Percentiles rank a stretch among this genome's conserved stretches.
phyloP scores from a whole-genome alignment of 2,888 invertebrate species.

The Lasioglossum figueresi region DNA sequence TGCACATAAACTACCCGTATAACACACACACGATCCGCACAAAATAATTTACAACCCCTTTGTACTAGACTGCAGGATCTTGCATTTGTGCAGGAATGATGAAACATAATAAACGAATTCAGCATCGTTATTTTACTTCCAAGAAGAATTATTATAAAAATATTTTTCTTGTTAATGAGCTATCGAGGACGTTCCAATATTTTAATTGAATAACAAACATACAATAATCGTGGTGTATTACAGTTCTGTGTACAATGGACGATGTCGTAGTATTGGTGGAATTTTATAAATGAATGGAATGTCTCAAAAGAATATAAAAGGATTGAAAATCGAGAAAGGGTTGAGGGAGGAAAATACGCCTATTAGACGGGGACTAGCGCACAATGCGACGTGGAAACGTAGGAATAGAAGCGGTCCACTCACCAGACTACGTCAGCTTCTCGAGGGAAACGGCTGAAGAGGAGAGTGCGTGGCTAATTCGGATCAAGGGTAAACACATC shows the following conservation, averaged over 20 bases:
- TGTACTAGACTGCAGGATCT: no score
- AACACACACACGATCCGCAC: no score
- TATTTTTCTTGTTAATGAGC: no score
- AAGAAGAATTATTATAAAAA: no score
- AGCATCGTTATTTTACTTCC: no score
- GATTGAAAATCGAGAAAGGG: not conserved
- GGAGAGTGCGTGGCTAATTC: slow-evolving; percentile 3
- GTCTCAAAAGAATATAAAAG: not conserved
- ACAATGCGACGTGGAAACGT: not conserved
- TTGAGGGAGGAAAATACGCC: not conserved
- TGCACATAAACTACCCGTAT: no score
- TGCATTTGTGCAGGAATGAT: no score
- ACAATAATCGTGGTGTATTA: no score
- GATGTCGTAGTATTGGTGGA: not conserved
- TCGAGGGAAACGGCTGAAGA: not conserved
- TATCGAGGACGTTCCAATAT: no score
- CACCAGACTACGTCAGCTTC: not conserved
- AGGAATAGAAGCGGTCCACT: not conserved
- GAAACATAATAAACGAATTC: no score
- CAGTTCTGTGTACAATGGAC: not conserved
- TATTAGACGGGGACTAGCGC: not conserved
- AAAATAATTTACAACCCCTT: not conserved
- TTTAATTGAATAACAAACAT: no score
- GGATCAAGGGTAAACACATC: slow-evolving; percentile 1
- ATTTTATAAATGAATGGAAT: not conserved